Evolutionary conservation across 1,140 invertebrate species (phyloP).

Genomic region (Penaeus japonicus): DNA sequence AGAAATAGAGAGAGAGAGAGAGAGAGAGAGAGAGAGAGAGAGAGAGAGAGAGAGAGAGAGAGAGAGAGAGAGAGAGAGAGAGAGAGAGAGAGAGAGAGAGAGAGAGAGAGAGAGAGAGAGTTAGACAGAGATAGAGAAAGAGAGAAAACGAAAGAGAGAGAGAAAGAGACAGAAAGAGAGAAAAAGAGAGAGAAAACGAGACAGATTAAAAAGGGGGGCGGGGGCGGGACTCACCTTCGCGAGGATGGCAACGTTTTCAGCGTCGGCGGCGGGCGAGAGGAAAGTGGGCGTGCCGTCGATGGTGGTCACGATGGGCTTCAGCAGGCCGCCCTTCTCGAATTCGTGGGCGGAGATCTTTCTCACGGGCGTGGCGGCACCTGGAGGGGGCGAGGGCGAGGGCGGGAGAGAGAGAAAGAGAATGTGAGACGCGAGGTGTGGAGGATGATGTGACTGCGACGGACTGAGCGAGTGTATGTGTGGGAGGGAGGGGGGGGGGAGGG

Average conservation of each 20-base stretch:
- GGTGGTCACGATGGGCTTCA: conserved; percentile 88
- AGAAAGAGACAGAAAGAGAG: neutral
- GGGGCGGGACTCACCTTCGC: conserved; percentile 59
- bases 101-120: too few relatives aligned
- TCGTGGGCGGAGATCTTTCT: conserved; percentile 95
- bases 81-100: neutral
- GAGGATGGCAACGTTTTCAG: conserved; percentile 59
- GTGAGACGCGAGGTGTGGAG: neutral
- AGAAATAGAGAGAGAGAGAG: neutral
- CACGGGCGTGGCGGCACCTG: conserved; percentile 88
- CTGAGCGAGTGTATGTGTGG: too few relatives aligned
- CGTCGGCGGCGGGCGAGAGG: conserved; percentile 67
- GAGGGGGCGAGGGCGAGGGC: conserved; percentile 67
- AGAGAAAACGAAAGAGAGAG: neutral
- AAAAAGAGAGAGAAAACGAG: neutral
- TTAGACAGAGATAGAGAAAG: neutral
- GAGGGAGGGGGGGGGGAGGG: neutral
- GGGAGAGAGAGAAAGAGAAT: neutral
- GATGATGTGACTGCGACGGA: too few relatives aligned
- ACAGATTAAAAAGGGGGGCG: neutral
- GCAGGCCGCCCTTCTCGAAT: conserved; percentile 87
- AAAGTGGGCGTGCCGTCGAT: conserved; percentile 92
- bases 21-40: neutral
- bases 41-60: neutral
- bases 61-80: neutral